Conservation (phyloP, 2,888 invertebrate species). For the Rotaria macrura region DNA sequence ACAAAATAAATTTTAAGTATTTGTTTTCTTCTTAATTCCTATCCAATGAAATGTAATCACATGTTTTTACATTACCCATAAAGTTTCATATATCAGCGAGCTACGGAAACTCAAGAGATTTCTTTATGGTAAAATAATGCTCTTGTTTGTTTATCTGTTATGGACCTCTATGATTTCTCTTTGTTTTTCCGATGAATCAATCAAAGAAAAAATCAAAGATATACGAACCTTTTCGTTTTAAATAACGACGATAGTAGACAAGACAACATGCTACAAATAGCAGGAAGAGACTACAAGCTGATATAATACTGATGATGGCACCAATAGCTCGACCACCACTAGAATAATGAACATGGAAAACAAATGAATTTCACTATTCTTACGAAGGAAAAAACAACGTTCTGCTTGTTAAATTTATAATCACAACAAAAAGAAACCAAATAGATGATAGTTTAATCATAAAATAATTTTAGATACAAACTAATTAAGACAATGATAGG, state of each 20-base stretch:
- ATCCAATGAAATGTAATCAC: not conserved
- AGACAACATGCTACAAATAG: not conserved
- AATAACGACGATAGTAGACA: not conserved
- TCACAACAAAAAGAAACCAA: too few relatives aligned
- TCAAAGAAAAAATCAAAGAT: not conserved
- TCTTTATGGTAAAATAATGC: too few relatives aligned
- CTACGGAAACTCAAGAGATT: too few relatives aligned
- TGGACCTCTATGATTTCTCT: not conserved
- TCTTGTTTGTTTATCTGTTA: too few relatives aligned
- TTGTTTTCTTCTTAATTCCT: not conserved
- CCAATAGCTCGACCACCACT: not conserved
- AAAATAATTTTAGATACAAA: too few relatives aligned
- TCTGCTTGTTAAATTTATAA: too few relatives aligned
- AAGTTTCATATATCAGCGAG: too few relatives aligned
- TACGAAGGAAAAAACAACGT: too few relatives aligned
- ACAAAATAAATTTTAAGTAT: not conserved
- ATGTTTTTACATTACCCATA: too few relatives aligned
- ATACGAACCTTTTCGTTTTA: slow-evolving; percentile 1
- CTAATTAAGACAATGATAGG: too few relatives aligned
- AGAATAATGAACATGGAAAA: not conserved
- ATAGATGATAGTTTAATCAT: too few relatives aligned
- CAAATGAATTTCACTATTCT: not conserved
- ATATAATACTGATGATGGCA: not conserved
- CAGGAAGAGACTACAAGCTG: not conserved
- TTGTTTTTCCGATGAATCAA: not conserved